Evolutionary conservation across 2,113 vertebrate genomes (phyloP), one percentile per base, ranked within the genome.

Genomic region (Neolamprologus ventralis): DNA sequence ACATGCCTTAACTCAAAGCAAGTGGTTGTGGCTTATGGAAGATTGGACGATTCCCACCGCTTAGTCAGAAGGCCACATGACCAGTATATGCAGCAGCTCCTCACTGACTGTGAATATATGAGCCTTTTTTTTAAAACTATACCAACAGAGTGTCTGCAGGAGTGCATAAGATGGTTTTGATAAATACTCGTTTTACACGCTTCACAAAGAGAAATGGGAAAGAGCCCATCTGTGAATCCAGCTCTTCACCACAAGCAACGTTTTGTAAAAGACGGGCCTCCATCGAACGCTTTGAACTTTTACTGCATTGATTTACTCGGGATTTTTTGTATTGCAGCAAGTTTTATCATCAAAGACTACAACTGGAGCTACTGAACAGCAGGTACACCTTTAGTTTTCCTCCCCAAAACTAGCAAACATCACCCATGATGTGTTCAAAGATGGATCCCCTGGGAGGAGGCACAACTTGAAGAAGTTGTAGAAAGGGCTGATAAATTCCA

Each of bases 271-370:
- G 47, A 85, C 2, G 4, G 28, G 80, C 40, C 55, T 49, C 28
- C 58, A 35, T 79, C 3, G 4, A 85, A 81, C 9, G n/a, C 63
- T 86, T 86, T 73, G 58, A 73, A 82, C 26, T 23, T 82, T 55
- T 45, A 71, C 49, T 81, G 49, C 55, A 73, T 86, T 71, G 60
- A 86, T 86, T 86, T 57, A 71, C 26, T 57, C 13, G 1, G 19
- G 63, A 73, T 58, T 73, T 73, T 71, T 82, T 54, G 51, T 47
- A 71, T 40, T 45, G 79, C 53, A 73, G 49, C 47, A 87, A 63
- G 33, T 83, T 87, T 51, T 40, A 83, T 42, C 37, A 83, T 80
- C 17, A 87, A 80, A 87, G 17, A 63, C 45, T 42, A 54, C 35
- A 42, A 81, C 23, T 54, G 8, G 9, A 57, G 31, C 35, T 51